Evolutionary conservation across 2,113 vertebrate genomes (phyloP).

Genomic region (Onychorhynchus coronatus): DNA sequence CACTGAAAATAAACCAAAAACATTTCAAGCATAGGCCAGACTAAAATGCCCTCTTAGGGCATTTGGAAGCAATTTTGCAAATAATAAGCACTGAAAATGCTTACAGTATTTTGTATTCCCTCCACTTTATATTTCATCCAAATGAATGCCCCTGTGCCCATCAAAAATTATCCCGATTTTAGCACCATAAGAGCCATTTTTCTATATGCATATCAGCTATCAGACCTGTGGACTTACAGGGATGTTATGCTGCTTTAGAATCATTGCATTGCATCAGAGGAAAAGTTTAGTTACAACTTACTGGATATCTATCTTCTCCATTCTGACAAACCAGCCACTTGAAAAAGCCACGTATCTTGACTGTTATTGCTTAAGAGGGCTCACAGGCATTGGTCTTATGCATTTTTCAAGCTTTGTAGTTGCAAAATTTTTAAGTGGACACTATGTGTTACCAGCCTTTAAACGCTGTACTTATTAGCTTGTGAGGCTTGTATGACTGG

Average conservation of each 20-base stretch:
- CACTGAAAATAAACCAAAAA: not conserved
- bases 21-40: not conserved
- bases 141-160: not conserved
- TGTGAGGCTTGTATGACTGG: not conserved
- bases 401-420: not conserved
- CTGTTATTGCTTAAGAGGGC: not conserved
- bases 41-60: not conserved
- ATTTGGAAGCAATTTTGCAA: not conserved
- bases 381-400: not conserved
- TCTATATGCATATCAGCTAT: not conserved
- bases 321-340: not conserved
- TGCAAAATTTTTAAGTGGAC: not conserved
- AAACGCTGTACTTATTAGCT: not conserved
- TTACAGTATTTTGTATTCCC: not conserved
- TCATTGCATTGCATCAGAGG: not conserved
- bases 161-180: not conserved
- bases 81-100: not conserved
- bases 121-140: not conserved
- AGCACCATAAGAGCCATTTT: not conserved
- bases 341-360: not conserved
- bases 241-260: not conserved
- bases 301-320: not conserved
- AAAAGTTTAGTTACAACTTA: not conserved
- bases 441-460: not conserved
- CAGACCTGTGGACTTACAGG: not conserved